phyloP scores from a whole-genome alignment of 2,797 vertebrate genomes.

The Cryptoprocta ferox region DNA sequence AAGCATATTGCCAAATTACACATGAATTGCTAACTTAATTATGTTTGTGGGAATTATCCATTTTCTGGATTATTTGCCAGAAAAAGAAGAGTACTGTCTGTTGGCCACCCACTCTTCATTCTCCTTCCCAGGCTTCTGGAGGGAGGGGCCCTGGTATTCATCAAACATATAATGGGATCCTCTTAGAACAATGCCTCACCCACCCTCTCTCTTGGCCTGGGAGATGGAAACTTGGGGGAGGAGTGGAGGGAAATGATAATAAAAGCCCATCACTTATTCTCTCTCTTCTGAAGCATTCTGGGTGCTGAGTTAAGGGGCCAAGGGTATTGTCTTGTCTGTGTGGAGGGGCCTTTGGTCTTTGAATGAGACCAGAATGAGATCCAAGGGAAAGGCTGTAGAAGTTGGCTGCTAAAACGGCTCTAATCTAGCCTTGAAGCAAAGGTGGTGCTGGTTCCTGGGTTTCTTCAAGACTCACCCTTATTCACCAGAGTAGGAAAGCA shows the following conservation, averaged over 20 bases:
- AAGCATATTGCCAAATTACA: constrained; percentile 69
- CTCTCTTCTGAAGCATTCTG: neutral
- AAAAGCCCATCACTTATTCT: neutral
- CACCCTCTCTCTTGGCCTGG: neutral
- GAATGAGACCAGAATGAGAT: neutral
- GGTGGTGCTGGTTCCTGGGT: neutral
- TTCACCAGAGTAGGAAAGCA: neutral
- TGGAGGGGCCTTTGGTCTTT: neutral
- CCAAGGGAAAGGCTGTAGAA: neutral
- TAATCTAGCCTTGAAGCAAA: neutral
- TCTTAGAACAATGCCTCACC: constrained; percentile 45
- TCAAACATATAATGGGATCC: constrained; percentile 35
- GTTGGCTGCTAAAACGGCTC: neutral
- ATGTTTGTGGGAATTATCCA: constrained; percentile 72
- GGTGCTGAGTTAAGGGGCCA: neutral
- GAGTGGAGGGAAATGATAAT: neutral
- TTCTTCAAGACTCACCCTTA: neutral
- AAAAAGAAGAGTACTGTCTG: constrained; percentile 62
- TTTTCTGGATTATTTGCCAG: constrained; percentile 72
- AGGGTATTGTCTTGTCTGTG: neutral
- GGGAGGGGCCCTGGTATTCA: constrained; percentile 48
- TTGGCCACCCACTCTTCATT: constrained; percentile 69
- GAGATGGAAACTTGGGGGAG: constrained; percentile 26
- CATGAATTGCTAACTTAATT: constrained; percentile 73
- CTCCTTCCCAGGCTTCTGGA: constrained; percentile 49